Percentiles rank a stretch among this genome's conserved stretches.
Evolutionary conservation across 2,113 vertebrate species (phyloP).

Genomic region (Australoheros scitulus): DNA sequence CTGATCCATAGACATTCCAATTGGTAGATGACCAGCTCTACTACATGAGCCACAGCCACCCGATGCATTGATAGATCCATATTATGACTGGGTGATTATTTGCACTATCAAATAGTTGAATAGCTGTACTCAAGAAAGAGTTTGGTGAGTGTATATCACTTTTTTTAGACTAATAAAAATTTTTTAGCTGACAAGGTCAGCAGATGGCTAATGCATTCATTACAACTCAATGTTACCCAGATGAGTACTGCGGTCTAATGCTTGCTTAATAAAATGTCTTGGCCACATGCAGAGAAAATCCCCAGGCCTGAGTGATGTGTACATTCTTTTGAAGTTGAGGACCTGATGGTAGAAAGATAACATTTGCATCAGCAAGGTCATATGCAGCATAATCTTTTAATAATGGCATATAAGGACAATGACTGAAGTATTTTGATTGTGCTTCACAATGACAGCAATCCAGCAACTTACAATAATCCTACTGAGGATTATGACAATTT

Average conservation of each 20-base stretch:
- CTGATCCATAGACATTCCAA: no score
- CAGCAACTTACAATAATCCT: not conserved
- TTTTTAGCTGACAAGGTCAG: slow-evolving; percentile 21
- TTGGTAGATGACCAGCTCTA: no score
- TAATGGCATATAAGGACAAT: not conserved
- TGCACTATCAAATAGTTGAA: not conserved
- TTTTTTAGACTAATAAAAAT: not conserved
- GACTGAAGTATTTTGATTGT: not conserved
- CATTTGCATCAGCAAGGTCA: slow-evolving; percentile 33
- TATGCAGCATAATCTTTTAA: slow-evolving; percentile 6
- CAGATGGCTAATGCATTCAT: slow-evolving; percentile 19
- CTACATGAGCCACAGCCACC: not conserved
- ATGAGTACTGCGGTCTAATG: slow-evolving; percentile 8
- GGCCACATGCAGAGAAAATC: not conserved
- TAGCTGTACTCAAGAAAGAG: not conserved
- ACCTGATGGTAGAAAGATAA: slow-evolving; percentile 14
- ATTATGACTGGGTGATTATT: not conserved
- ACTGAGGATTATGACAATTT: not conserved
- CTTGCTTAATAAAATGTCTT: slow-evolving; percentile 17
- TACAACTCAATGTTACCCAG: slow-evolving; percentile 1
- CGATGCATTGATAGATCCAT: not conserved
- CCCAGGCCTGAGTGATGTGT: not conserved
- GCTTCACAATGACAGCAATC: not conserved
- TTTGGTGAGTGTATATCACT: not conserved
- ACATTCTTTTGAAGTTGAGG: slow-evolving; percentile 24